These are phyloP conservation scores for Coreius guichenoti DNA, from an alignment of 2,797 vertebrate genomes.

Conservation along the genomic window DNA sequence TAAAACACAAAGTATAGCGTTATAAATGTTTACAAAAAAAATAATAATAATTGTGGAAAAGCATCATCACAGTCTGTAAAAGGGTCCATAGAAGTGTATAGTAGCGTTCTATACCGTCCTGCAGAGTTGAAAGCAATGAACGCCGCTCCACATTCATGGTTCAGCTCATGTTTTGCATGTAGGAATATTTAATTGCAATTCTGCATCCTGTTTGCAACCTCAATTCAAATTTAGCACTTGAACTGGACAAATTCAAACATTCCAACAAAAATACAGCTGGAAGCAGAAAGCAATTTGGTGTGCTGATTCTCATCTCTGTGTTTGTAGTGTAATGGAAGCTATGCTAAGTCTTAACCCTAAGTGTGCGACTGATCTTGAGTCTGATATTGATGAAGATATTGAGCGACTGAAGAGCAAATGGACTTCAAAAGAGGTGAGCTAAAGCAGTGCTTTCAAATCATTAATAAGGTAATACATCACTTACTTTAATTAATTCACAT, in stretches of 20 bases:
- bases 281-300: neutral
- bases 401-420: conserved; percentile 82
- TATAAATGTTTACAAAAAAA: neutral
- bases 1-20: neutral
- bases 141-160: too few species aligned
- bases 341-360: neutral
- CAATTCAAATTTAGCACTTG: too few species aligned
- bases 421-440: conserved; percentile 87
- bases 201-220: neutral
- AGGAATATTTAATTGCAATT: neutral
- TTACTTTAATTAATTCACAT: neutral
- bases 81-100: neutral
- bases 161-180: neutral
- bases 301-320: neutral
- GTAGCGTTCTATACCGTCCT: neutral
- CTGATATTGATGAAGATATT: conserved; percentile 78
- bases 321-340: conserved; percentile 15
- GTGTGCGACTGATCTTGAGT: conserved; percentile 60
- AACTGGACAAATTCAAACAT: neutral
- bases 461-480: neutral
- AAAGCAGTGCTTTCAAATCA: neutral
- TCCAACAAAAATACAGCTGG: neutral
- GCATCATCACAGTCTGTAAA: neutral
- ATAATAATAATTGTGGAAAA: neutral
- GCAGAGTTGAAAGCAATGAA: neutral